Percentiles rank a stretch among this genome's conserved stretches.
Evolutionary conservation across 2,888 invertebrate genomes (phyloP).

Genomic region (Heliconius charithonia): DNA sequence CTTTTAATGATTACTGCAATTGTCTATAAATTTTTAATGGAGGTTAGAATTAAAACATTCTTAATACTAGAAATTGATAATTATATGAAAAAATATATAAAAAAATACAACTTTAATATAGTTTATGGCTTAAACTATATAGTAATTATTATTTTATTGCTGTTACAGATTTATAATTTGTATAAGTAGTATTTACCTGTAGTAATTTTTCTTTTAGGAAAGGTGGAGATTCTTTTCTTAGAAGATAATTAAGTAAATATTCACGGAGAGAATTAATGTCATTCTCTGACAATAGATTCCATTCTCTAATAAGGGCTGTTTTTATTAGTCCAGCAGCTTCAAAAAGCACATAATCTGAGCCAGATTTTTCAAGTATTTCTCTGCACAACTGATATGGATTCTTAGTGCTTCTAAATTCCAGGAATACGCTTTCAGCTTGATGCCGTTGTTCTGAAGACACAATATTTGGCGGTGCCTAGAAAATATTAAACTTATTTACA

Average conservation of each 20-base stretch:
- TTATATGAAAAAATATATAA: neutral
- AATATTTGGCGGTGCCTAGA: constrained; percentile 90
- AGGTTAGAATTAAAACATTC: neutral
- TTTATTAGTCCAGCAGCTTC: constrained; percentile 93
- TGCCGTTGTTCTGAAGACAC: constrained; percentile 91
- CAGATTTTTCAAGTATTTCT: constrained; percentile 89
- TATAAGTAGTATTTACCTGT: constrained; percentile 75
- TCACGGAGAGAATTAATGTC: constrained; percentile 89
- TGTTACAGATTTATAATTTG: neutral
- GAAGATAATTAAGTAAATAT: constrained; percentile 91
- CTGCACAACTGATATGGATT: constrained; percentile 92
- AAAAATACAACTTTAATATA: neutral
- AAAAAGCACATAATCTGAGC: constrained; percentile 92
- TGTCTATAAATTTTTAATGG: constrained; percentile 71
- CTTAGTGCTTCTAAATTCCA: constrained; percentile 91
- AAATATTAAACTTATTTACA: constrained; percentile 33
- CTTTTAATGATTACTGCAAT: constrained; percentile 95
- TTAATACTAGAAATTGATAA: neutral
- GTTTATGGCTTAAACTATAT: neutral
- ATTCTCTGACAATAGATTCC: constrained; percentile 87
- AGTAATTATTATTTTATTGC: neutral
- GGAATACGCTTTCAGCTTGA: constrained; percentile 91
- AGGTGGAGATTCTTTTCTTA: constrained; percentile 87
- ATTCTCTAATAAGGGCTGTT: constrained; percentile 92
- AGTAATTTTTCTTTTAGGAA: constrained; percentile 90